Conservation (phyloP, 1,140 invertebrate species). For the Drosophila dunni region DNA sequence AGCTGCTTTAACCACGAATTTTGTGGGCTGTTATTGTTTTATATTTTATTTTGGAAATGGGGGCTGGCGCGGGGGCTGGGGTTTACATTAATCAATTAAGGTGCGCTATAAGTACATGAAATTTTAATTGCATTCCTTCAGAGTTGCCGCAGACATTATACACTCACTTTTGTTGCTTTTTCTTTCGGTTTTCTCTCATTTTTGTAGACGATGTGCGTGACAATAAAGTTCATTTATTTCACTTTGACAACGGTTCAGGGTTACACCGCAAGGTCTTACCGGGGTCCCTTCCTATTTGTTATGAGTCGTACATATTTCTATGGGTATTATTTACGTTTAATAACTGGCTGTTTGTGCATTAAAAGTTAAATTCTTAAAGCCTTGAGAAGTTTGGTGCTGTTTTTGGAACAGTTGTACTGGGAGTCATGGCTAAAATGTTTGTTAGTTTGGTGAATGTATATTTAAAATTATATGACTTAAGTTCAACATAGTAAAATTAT, state of each 20-base stretch:
- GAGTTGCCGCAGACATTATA: conserved; percentile 21
- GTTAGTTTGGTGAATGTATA: no score
- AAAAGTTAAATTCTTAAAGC: background rate
- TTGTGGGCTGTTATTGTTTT: conserved; percentile 32
- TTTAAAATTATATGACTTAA: no score
- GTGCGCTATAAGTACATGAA: conserved; percentile 35
- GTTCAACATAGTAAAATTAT: no score
- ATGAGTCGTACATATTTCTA: conserved; percentile 2
- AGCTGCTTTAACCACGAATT: conserved; percentile 9
- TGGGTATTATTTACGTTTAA: conserved; percentile 7
- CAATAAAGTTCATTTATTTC: conserved; percentile 50
- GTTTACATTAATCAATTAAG: conserved; percentile 58
- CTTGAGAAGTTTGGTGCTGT: background rate
- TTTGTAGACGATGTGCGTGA: conserved; percentile 43
- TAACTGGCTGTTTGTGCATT: conserved; percentile 5
- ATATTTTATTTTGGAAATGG: background rate
- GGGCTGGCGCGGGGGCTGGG: background rate
- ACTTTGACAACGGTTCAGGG: conserved; percentile 25
- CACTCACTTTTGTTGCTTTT: background rate
- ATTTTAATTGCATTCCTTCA: conserved; percentile 55
- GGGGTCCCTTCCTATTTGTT: conserved; percentile 6
- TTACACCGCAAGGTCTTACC: conserved; percentile 7
- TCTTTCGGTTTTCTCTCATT: background rate
- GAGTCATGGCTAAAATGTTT: no score
- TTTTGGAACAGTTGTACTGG: background rate